Base-by-base conservation (phyloP, 2,797 vertebrate species). In the Myotis vivesi region DNA sequence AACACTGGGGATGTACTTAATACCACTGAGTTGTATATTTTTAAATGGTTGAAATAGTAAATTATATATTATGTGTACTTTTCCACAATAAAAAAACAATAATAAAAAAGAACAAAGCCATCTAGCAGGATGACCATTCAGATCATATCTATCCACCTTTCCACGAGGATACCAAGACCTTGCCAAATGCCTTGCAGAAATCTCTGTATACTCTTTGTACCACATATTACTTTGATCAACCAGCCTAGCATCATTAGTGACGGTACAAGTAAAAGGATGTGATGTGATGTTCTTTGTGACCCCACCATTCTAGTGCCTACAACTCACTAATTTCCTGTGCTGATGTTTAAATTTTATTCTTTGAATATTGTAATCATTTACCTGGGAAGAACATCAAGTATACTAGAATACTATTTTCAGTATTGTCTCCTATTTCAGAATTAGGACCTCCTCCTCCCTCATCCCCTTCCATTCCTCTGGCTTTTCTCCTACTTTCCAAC, bases 221-320 rank as follows among this genome's bases (percentile, higher is more conserved):
- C 22, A 80, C 73, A 38, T 38, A 77, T 72, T 55, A 64, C 71
- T 96, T 96, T 95, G 97, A 95, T 96, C 79, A 85, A 55, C 20
- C 62, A 77, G 22, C 49, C 55, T 85, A 87, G 57, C 28, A 72
- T 84, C 64, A 66, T 91, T 23, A 57, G 44, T 41, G 72, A 89
- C 79, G 28, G 76, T 64, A 28, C 55, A 87, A 76, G 44, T 76
- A 30, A 79, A 91, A 96, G 53, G 38, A 64, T 85, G 53, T 71
- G 33, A 92, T 15, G 20, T 8, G 46, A 68, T 83, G 23, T 95
- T 94, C 77, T 94, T 25, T 86, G 91, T 96, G 86, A 83, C 19
- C 53, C 57, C 22, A 55, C 28, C 33, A 28, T 68, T 15, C 69
- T 38, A 69, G 17, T 23, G 80, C 79, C 64, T n/a, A 79, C 62